These are phyloP conservation scores for Lasioglossum baleicum DNA, from an alignment of 1,140 invertebrate genomes.

Conservation along the genomic window DNA sequence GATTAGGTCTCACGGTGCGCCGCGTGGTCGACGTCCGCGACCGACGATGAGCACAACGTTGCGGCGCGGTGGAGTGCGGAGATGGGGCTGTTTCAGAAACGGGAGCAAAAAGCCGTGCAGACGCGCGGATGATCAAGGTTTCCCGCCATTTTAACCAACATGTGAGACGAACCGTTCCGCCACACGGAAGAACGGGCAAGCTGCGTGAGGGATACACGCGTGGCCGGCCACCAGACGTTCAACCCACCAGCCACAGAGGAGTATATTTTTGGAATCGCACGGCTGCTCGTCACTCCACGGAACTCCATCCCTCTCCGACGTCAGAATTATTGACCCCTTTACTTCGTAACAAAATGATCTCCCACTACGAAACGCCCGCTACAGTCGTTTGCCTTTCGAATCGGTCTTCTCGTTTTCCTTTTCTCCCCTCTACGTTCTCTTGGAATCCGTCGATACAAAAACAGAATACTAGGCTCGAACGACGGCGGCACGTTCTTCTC, in stretches of 20 bases:
- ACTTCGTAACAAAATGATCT: slow-evolving; percentile 40
- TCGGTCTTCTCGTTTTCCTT: background rate
- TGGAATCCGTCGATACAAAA: too few species aligned
- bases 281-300: slow-evolving; percentile 43
- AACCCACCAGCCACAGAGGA: slow-evolving; percentile 50
- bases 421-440: too few species aligned
- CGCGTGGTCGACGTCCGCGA: too few species aligned
- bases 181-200: slow-evolving; percentile 13
- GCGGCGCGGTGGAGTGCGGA: too few species aligned
- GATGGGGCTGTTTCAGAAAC: background rate
- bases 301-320: slow-evolving; percentile 41
- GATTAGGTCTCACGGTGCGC: too few species aligned
- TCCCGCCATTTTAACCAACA: slow-evolving; percentile 39
- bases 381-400: background rate
- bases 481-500: too few species aligned
- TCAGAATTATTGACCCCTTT: slow-evolving; percentile 57
- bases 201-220: slow-evolving; percentile 35
- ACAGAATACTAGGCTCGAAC: too few species aligned
- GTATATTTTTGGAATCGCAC: slow-evolving; percentile 61
- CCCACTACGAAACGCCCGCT: background rate
- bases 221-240: slow-evolving; percentile 45
- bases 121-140: slow-evolving; percentile 33
- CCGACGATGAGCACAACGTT: too few species aligned
- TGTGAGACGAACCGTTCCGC: slow-evolving; percentile 23
- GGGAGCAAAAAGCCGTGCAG: slow-evolving; percentile 13